Percentiles rank a stretch among this genome's conserved stretches.
These are phyloP conservation scores for Crematogaster levior DNA, from an alignment of 2,888 invertebrate species.

Conservation along the genomic window DNA sequence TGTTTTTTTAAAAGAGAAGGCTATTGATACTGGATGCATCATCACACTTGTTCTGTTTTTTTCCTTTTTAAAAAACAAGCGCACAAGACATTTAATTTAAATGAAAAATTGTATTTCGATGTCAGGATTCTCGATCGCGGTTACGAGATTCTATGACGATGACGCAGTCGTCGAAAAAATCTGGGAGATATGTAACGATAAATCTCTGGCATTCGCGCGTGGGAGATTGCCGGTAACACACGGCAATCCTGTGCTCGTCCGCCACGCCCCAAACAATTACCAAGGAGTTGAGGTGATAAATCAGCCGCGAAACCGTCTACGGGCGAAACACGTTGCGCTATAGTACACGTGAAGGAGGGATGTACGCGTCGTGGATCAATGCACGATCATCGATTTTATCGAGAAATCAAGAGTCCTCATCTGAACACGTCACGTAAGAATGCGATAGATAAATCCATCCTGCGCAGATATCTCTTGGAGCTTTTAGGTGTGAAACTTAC, in stretches of 20 bases:
- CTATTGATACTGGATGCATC: no score
- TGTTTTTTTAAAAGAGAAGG: not conserved
- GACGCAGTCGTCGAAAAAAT: constrained; percentile 38
- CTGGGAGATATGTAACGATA: constrained; percentile 64
- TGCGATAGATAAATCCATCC: constrained; percentile 14
- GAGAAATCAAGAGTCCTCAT: constrained; percentile 50
- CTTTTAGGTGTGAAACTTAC: not conserved
- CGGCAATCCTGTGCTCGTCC: constrained; percentile 66
- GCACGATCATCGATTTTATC: constrained; percentile 45
- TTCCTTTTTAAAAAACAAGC: not conserved
- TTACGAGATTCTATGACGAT: not conserved
- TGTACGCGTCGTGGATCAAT: constrained; percentile 37
- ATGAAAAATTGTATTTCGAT: not conserved
- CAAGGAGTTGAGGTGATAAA: constrained; percentile 74
- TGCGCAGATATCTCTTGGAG: not conserved
- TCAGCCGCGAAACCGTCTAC: constrained; percentile 73
- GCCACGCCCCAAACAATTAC: constrained; percentile 83
- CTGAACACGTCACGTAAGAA: constrained; percentile 22
- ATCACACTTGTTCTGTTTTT: not conserved
- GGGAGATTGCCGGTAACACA: constrained; percentile 79
- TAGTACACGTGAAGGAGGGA: not conserved
- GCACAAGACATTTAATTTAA: not conserved
- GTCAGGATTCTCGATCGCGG: not conserved
- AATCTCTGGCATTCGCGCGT: constrained; percentile 72
- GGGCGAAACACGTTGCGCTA: constrained; percentile 29